Evolutionary conservation across 2,113 vertebrate genomes (phyloP).

Genomic region (Varanus salvator): DNA sequence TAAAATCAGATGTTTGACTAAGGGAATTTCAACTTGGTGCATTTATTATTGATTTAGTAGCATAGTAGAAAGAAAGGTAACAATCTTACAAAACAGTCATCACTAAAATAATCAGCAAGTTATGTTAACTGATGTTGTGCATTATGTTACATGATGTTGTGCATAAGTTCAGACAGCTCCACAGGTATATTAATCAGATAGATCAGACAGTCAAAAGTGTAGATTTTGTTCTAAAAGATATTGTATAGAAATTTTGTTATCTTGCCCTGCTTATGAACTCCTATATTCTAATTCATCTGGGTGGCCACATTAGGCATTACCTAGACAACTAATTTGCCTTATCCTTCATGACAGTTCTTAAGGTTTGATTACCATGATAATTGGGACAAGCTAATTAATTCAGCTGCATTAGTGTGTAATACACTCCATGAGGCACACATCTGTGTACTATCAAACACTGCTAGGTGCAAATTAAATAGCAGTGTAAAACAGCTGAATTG

Average conservation of each 20-base stretch:
- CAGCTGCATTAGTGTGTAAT: not conserved
- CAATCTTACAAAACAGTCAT: not conserved
- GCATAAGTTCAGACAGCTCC: not conserved
- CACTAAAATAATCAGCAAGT: not conserved
- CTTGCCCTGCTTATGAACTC: not conserved
- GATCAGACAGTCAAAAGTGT: not conserved
- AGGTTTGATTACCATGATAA: not conserved
- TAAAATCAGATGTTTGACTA: not conserved
- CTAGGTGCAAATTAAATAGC: not conserved
- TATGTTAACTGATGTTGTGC: not conserved
- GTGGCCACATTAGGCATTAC: not conserved
- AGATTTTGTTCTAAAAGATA: not conserved
- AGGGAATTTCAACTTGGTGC: not conserved
- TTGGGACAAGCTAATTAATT: not conserved
- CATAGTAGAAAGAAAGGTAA: not conserved
- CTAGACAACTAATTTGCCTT: not conserved
- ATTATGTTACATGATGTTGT: not conserved
- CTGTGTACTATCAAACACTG: not conserved
- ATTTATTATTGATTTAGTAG: not conserved
- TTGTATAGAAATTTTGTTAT: not conserved
- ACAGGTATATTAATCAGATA: not conserved
- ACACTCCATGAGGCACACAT: not conserved
- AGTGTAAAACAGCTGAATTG: not conserved
- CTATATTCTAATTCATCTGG: not conserved
- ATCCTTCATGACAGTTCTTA: not conserved